These are phyloP conservation scores for Aleiodes leptofemur DNA, from an alignment of 2,888 invertebrate species.

Conservation along the genomic window DNA sequence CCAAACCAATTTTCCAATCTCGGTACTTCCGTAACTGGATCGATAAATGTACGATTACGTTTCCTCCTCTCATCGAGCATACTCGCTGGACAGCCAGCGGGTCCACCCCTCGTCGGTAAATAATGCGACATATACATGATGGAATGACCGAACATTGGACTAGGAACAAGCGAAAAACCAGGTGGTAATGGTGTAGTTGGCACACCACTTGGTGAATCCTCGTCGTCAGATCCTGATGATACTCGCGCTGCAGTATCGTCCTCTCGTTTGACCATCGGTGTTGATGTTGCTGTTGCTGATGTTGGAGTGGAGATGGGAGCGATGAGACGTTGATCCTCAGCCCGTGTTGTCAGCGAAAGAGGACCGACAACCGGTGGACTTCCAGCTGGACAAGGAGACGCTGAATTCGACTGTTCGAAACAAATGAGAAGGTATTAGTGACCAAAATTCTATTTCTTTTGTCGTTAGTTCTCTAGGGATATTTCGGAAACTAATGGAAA, in stretches of 20 bases:
- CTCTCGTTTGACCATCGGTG: slow-evolving; percentile 70
- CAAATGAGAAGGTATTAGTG: not conserved
- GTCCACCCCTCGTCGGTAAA: slow-evolving; percentile 78
- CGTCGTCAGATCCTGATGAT: slow-evolving; percentile 78
- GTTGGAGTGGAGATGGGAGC: slow-evolving; percentile 36
- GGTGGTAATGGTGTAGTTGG: slow-evolving; percentile 76
- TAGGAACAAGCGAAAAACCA: slow-evolving; percentile 88
- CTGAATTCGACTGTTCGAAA: slow-evolving; percentile 67
- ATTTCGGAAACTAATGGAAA: not conserved
- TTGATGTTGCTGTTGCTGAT: slow-evolving; percentile 61
- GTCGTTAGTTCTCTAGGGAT: not conserved
- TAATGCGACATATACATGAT: slow-evolving; percentile 96
- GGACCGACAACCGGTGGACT: slow-evolving; percentile 70
- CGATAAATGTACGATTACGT: slow-evolving; percentile 98
- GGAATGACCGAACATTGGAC: slow-evolving; percentile 91
- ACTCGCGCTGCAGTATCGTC: slow-evolving; percentile 64
- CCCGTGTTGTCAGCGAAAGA: slow-evolving; percentile 70
- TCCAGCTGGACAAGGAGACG: slow-evolving; percentile 71
- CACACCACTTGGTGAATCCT: slow-evolving; percentile 77
- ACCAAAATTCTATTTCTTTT: too few relatives aligned
- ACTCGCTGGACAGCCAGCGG: slow-evolving; percentile 75
- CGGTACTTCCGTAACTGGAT: slow-evolving; percentile 98
- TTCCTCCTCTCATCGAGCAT: slow-evolving; percentile 90
- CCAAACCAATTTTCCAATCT: slow-evolving; percentile 96
- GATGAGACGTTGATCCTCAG: slow-evolving; percentile 68